Conservation (phyloP, 53 echinoderm and acorn worm species). For the Echinometra lucunter region DNA sequence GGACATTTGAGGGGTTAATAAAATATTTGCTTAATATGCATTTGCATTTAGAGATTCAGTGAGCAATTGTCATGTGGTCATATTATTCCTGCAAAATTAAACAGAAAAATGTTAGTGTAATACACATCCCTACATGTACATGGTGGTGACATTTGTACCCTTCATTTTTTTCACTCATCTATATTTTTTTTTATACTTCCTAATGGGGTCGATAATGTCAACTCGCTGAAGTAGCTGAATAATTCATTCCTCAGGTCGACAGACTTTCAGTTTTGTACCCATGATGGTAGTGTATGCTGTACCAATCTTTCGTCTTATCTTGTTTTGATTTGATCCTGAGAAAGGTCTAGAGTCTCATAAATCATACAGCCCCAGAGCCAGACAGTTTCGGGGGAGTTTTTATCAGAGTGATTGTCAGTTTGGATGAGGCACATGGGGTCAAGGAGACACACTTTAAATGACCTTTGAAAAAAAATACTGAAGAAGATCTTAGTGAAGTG, state of each 20-base stretch:
- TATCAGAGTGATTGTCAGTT: neutral
- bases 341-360: neutral
- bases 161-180: neutral
- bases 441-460: neutral
- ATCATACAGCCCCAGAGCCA: neutral
- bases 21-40: too few species aligned
- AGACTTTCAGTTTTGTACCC: conserved; percentile 40
- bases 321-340: neutral
- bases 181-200: neutral
- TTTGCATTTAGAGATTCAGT: too few species aligned
- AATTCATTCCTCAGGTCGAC: conserved; percentile 30
- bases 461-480: too few species aligned
- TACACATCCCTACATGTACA: neutral
- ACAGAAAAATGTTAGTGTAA: too few species aligned
- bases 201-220: neutral
- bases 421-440: neutral
- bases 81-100: too few species aligned
- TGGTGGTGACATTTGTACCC: neutral
- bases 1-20: too few species aligned
- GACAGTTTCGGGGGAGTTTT: neutral
- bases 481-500: too few species aligned
- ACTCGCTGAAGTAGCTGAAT: neutral
- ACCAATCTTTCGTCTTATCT: neutral
- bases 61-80: too few species aligned
- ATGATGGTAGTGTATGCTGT: neutral